Evolutionary conservation across 2,113 vertebrate genomes (phyloP).

Genomic region (Gobiocypris rarus): DNA sequence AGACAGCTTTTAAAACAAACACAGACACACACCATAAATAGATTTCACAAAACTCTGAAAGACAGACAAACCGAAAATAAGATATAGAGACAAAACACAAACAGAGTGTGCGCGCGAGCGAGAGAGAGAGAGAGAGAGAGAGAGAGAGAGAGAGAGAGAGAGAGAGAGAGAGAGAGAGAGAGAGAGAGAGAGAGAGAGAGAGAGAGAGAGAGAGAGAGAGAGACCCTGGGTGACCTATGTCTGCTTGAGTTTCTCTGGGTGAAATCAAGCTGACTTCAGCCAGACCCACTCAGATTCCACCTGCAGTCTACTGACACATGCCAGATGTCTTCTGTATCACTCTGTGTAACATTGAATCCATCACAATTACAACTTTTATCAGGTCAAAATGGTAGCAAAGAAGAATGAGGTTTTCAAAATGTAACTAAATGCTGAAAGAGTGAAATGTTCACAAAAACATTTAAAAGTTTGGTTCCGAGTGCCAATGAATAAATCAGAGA

Average conservation of each 20-base stretch:
- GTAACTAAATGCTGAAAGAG: not conserved
- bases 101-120: too few relatives aligned
- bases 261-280: slow-evolving; percentile 43
- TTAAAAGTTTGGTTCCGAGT: not conserved
- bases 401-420: not conserved
- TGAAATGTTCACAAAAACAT: not conserved
- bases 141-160: too few relatives aligned
- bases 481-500: not conserved
- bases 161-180: too few relatives aligned
- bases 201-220: too few relatives aligned
- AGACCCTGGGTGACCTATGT: not conserved
- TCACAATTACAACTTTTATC: not conserved
- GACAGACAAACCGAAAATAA: too few relatives aligned
- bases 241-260: slow-evolving; percentile 24
- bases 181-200: too few relatives aligned
- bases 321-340: slow-evolving; percentile 30
- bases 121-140: too few relatives aligned
- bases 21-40: not conserved
- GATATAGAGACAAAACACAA: too few relatives aligned
- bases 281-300: slow-evolving; percentile 46
- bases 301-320: slow-evolving; percentile 36
- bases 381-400: not conserved
- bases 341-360: not conserved
- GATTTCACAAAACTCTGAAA: too few relatives aligned
- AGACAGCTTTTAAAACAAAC: not conserved